These are phyloP conservation scores for Alectoris magna DNA, from an alignment of 2,797 vertebrate genomes.

Conservation along the genomic window DNA sequence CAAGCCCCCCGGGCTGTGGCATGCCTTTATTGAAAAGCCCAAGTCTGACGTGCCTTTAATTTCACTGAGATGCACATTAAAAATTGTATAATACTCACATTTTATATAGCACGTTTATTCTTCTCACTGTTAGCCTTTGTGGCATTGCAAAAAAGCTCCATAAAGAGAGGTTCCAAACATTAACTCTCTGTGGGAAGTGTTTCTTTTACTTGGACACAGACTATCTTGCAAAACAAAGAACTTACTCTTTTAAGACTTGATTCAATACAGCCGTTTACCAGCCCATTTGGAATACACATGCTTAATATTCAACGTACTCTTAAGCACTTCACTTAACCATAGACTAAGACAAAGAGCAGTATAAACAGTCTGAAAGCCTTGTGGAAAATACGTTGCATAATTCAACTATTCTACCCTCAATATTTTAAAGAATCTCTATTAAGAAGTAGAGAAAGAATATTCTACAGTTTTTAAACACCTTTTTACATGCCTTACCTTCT, in stretches of 20 bases:
- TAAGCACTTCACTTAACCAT: neutral
- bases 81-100: slow-evolving; percentile 21
- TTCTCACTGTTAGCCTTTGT: neutral
- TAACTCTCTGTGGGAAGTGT: neutral
- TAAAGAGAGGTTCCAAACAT: neutral
- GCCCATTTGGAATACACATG: neutral
- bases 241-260: neutral
- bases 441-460: neutral
- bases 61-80: slow-evolving; percentile 35
- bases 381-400: neutral
- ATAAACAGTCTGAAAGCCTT: neutral
- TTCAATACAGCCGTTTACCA: neutral
- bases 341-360: neutral
- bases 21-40: slow-evolving; percentile 31
- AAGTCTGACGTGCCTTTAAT: slow-evolving; percentile 57
- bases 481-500: neutral
- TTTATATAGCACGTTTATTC: slow-evolving; percentile 11
- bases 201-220: neutral
- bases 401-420: neutral
- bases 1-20: slow-evolving; percentile 18
- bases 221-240: neutral
- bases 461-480: neutral
- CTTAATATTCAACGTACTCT: neutral
- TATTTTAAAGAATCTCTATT: neutral
- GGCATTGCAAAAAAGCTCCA: neutral